These are phyloP conservation scores for Hydraecia micacea DNA, from an alignment of 2,888 invertebrate species.

Conservation along the genomic window DNA sequence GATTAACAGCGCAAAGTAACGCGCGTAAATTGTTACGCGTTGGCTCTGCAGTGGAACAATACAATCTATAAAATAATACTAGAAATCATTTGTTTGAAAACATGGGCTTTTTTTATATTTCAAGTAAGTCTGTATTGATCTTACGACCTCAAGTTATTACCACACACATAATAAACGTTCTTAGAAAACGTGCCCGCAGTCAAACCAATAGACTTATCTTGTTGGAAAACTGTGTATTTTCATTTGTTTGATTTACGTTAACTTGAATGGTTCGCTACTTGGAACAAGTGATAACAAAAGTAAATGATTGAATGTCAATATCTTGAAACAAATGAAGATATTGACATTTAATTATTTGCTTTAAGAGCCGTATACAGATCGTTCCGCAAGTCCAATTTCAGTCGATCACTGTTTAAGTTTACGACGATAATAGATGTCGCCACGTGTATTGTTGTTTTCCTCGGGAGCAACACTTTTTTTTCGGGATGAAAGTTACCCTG, in stretches of 20 bases:
- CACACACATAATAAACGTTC: background rate
- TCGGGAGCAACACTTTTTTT: no score
- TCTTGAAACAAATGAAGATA: background rate
- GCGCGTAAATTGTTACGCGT: background rate
- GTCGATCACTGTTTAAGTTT: no score
- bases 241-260: conserved; percentile 26
- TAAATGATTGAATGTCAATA: conserved; percentile 6
- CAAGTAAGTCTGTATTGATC: conserved; percentile 8
- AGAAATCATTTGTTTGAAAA: conserved; percentile 1
- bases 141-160: conserved; percentile 7
- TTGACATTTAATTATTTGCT: conserved; percentile 2
- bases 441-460: no score
- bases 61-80: background rate
- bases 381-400: no score
- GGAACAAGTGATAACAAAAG: conserved; percentile 2
- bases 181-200: conserved; percentile 12
- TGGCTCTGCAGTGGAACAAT: background rate
- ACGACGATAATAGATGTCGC: no score
- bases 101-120: conserved; percentile 2
- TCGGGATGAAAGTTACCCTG: no score
- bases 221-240: conserved; percentile 35
- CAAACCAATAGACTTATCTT: conserved; percentile 17
- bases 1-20: background rate
- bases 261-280: conserved; percentile 11
- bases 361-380: background rate